phyloP scores from a whole-genome alignment of 2,797 vertebrate genomes.

The Danio choprae region DNA sequence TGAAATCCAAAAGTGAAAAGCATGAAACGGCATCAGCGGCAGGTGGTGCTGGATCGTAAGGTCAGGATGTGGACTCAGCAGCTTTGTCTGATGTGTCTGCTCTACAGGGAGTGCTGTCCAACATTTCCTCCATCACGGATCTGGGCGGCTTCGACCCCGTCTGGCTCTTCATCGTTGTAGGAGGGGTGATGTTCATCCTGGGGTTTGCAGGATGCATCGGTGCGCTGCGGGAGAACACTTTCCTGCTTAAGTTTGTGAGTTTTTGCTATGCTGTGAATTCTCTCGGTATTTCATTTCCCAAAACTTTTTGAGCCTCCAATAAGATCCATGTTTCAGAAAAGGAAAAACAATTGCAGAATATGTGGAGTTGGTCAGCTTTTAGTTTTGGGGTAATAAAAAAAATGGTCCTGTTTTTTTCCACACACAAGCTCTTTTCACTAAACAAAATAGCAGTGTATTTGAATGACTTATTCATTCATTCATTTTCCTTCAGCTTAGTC shows the following conservation, averaged over 20 bases:
- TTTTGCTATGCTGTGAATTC: too few species aligned
- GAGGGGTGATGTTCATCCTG: slow-evolving; percentile 90
- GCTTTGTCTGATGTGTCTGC: slow-evolving; percentile 34
- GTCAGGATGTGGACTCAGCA: slow-evolving; percentile 27
- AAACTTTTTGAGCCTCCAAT: too few species aligned
- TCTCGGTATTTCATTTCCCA: too few species aligned
- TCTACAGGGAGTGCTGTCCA: slow-evolving; percentile 88
- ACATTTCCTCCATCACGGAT: slow-evolving; percentile 91
- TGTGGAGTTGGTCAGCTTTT: too few species aligned
- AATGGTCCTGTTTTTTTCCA: too few species aligned
- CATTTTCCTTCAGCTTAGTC: too few species aligned
- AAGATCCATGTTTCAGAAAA: too few species aligned
- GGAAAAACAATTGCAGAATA: too few species aligned
- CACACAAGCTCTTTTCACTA: too few species aligned
- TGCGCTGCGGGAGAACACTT: slow-evolving; percentile 90
- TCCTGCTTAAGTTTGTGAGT: slow-evolving; percentile 93
- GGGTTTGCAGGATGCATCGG: slow-evolving; percentile 93
- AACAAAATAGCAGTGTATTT: too few species aligned
- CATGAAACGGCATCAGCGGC: slow-evolving; percentile 19
- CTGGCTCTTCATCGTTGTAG: slow-evolving; percentile 93
- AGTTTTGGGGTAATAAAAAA: too few species aligned
- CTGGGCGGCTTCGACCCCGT: slow-evolving; percentile 92
- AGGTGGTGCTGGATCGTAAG: slow-evolving; percentile 33
- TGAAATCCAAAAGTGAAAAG: slow-evolving; percentile 19
- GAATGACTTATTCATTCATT: too few species aligned